These are phyloP conservation scores for Gallinago undulata DNA, from an alignment of 2,113 vertebrate species.

Conservation along the genomic window DNA sequence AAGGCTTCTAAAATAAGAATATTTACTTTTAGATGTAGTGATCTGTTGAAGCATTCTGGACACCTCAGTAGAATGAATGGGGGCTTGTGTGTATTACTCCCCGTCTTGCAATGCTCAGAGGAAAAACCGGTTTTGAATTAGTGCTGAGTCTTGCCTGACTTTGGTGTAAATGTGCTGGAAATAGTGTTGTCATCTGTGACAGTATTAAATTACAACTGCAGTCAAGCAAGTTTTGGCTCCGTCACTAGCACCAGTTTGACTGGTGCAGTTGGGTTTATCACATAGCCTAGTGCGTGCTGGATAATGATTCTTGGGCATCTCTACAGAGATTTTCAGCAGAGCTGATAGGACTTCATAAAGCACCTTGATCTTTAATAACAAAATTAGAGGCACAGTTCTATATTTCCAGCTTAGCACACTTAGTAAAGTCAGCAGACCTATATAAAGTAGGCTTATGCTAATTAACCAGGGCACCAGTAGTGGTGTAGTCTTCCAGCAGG, in stretches of 20 bases:
- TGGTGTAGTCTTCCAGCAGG: neutral
- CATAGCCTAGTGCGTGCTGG: neutral
- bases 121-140: neutral
- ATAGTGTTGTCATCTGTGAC: neutral
- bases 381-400: neutral
- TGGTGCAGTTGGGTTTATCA: neutral
- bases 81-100: neutral
- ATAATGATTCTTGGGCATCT: neutral
- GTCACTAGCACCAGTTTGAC: neutral
- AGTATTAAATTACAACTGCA: neutral
- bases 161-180: neutral
- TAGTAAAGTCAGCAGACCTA: neutral
- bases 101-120: neutral
- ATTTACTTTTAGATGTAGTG: neutral
- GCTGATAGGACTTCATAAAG: neutral
- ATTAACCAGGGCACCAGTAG: neutral
- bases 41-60: neutral
- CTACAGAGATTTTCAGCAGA: neutral
- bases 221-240: neutral
- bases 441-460: neutral
- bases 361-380: neutral
- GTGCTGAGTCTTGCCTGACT: neutral
- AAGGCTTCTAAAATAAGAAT: neutral
- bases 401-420: neutral
- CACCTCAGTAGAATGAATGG: neutral